Evolutionary conservation across 2,888 invertebrate species (phyloP), one percentile per base, ranked within the genome.

Genomic region (Sipha maydis): DNA sequence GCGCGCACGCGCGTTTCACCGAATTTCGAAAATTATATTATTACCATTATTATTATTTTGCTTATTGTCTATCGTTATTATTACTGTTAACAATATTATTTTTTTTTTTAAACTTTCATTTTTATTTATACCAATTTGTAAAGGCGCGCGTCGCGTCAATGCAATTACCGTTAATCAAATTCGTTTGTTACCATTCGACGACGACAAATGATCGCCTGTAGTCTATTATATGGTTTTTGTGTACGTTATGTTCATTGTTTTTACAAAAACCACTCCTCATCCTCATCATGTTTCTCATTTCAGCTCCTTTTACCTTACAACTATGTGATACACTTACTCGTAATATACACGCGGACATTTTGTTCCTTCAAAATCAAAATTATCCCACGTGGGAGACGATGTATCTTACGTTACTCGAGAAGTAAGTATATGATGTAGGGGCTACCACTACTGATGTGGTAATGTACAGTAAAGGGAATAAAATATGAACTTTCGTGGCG

Each of bases 111-210:
- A 48, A 48, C 1, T 67, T n/a, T n/a, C 8, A 41, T 34, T 80
- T 67, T n/a, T n/a, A 21, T 56, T 78, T 56, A 31, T 34, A 17
- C 31, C 38, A n/a, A 4, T n/a, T n/a, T n/a, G n/a, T n/a, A 67
- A 67, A 69, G 28, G 8, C 28, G 8, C 28, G 80, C 34, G 25
- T 5, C 54, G 11, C 21, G 56, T 28, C 61, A 7, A 48, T 48
- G 38, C 31, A 79, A 56, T 56, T 56, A 56, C 79, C 25, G 79
- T 79, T 79, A 79, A 79, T 79, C 79, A 56, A 79, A 78, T 78
- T 78, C 78, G 25, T 78, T 78, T 78, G 77, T 77, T 77, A 28
- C 28, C 19, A n/a, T 14, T 14, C 77, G 48, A 48, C 48, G 48
- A 48, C 77, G 77, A 77, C 48, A 77, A 77, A 77, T 48, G 48